These are phyloP conservation scores for Athene noctua DNA, from an alignment of 2,113 vertebrate genomes.

Conservation along the genomic window DNA sequence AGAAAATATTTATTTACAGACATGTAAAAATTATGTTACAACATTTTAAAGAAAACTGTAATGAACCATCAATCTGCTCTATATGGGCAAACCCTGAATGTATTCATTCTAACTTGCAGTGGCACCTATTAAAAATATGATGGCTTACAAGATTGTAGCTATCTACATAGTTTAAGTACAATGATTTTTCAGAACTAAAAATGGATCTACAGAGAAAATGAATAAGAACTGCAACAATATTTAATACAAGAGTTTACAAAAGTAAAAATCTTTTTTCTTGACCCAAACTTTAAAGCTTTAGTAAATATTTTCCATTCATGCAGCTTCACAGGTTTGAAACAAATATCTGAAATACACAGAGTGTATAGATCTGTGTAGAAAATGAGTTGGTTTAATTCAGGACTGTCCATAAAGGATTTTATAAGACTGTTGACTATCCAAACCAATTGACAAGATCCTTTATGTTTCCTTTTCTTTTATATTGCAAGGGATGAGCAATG, in stretches of 20 bases:
- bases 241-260: conserved; percentile 59
- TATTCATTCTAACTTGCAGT: neutral
- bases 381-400: neutral
- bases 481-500: neutral
- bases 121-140: conserved; percentile 36
- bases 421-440: neutral
- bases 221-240: neutral
- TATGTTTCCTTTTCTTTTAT: neutral
- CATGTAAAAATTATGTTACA: conserved; percentile 77
- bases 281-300: conserved; percentile 60
- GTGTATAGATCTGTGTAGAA: neutral
- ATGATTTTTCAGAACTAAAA: conserved; percentile 13
- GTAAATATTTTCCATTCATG: conserved; percentile 45
- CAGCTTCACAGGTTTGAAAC: conserved; percentile 31
- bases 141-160: conserved; percentile 7
- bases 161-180: conserved; percentile 16
- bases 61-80: conserved; percentile 35
- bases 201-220: neutral
- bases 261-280: conserved; percentile 42
- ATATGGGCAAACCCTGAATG: neutral
- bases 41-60: conserved; percentile 57
- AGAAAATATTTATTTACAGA: conserved; percentile 79
- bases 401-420: neutral
- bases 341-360: neutral
- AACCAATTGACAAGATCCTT: neutral